Conservation (phyloP, 2,797 vertebrate species). For the Thalassophryne amazonica region DNA sequence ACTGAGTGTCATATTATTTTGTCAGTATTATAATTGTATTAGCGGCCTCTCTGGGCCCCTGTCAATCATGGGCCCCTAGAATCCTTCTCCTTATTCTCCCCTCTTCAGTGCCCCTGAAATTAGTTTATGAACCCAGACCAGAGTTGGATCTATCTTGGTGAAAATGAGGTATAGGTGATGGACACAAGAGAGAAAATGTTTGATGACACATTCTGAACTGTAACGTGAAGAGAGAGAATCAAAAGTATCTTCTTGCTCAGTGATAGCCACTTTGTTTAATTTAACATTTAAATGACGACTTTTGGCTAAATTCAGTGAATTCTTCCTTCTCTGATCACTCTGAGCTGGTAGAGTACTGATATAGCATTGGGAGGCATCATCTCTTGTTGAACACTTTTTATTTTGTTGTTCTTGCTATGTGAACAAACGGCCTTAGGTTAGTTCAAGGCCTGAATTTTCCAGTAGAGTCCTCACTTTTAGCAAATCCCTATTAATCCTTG, state of each 20-base stretch:
- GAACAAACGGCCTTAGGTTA: slow-evolving; percentile 63
- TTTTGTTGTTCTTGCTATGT: slow-evolving; percentile 47
- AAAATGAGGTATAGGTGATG: slow-evolving; percentile 22
- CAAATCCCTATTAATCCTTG: slow-evolving; percentile 73
- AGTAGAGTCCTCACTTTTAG: slow-evolving; percentile 54
- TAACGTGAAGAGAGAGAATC: slow-evolving; percentile 64
- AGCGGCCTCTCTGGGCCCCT: too few relatives aligned
- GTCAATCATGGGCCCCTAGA: too few relatives aligned
- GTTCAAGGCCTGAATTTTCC: slow-evolving; percentile 59
- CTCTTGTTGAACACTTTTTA: slow-evolving; percentile 41
- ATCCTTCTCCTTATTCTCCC: too few relatives aligned
- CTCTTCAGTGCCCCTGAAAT: too few relatives aligned
- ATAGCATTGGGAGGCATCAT: slow-evolving; percentile 44
- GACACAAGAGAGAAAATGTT: slow-evolving; percentile 18
- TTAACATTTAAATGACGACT: slow-evolving; percentile 24
- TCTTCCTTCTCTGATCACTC: slow-evolving; percentile 18
- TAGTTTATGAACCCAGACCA: too few relatives aligned
- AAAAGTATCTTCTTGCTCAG: slow-evolving; percentile 44
- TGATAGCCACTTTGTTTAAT: slow-evolving; percentile 56
- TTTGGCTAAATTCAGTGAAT: slow-evolving; percentile 28
- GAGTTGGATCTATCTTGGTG: too few relatives aligned
- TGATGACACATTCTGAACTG: slow-evolving; percentile 35
- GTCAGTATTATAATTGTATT: too few relatives aligned
- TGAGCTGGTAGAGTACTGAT: slow-evolving; percentile 20
- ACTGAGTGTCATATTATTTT: too few relatives aligned